A percentile compares a stretch with the other conserved stretches of the same genome.
phyloP scores from a whole-genome alignment of 2,888 invertebrate species.

The Charanyca ferruginea region DNA sequence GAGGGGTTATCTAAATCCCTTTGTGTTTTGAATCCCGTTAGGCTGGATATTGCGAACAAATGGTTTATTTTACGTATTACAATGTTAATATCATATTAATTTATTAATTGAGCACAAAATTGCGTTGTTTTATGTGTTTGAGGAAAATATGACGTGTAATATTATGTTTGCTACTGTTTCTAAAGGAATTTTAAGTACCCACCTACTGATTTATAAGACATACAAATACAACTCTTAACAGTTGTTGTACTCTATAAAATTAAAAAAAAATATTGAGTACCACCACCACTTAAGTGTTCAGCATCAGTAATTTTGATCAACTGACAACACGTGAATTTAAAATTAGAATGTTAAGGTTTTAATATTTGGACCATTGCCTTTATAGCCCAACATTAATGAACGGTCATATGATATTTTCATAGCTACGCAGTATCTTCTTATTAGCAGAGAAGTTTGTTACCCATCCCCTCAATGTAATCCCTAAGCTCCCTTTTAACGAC shows the following conservation, averaged over 20 bases:
- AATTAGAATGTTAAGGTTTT: too few relatives aligned
- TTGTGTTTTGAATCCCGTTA: conserved; percentile 71
- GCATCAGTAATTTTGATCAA: too few relatives aligned
- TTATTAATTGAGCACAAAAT: conserved; percentile 58
- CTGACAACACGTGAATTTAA: too few relatives aligned
- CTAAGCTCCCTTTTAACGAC: conserved; percentile 28
- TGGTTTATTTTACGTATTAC: conserved; percentile 60
- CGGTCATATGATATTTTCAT: conserved; percentile 27
- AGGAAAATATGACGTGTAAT: conserved; percentile 29
- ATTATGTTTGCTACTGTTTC: conserved; percentile 16
- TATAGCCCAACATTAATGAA: background rate
- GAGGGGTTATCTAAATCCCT: conserved; percentile 75
- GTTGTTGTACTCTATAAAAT: too few relatives aligned
- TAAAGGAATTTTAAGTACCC: background rate
- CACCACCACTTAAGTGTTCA: too few relatives aligned
- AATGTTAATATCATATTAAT: conserved; percentile 60
- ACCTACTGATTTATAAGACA: background rate
- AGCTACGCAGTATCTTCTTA: conserved; percentile 16
- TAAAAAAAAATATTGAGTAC: too few relatives aligned
- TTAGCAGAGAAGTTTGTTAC: conserved; percentile 12
- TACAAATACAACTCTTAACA: background rate
- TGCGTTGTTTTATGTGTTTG: conserved; percentile 25
- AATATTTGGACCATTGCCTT: background rate
- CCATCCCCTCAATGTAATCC: conserved; percentile 27
- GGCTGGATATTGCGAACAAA: conserved; percentile 61